A percentile compares a stretch with the other conserved stretches of the same genome.
These are phyloP conservation scores for Dicerorhinus sumatrensis DNA, from an alignment of 2,113 vertebrate species.

Conservation along the genomic window DNA sequence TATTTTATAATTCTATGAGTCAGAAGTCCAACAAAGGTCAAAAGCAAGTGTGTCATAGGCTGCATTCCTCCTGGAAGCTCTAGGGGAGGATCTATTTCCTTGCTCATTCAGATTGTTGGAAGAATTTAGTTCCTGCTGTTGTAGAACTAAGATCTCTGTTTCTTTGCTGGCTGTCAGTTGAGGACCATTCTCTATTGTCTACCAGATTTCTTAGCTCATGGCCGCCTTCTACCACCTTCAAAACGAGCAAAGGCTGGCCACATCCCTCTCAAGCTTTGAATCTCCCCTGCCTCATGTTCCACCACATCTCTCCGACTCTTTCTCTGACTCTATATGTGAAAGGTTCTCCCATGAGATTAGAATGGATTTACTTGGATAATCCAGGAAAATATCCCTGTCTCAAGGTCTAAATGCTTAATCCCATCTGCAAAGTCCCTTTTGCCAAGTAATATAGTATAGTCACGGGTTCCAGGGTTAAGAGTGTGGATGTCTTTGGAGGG, in stretches of 20 bases:
- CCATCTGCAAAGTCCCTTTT: background rate
- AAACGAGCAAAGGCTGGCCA: background rate
- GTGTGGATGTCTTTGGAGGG: background rate
- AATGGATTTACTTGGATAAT: background rate
- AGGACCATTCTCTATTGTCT: background rate
- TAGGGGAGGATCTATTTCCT: background rate
- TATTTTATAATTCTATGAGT: background rate
- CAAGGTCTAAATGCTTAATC: background rate
- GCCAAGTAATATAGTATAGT: background rate
- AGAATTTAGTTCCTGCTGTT: background rate
- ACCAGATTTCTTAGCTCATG: background rate
- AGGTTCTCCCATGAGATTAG: background rate
- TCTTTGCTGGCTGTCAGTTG: background rate
- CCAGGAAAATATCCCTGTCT: background rate
- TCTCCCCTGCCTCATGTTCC: background rate
- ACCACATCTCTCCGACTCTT: background rate
- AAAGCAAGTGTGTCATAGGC: background rate
- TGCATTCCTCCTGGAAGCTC: background rate
- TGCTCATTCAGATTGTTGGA: background rate
- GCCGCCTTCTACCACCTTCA: background rate
- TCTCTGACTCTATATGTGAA: background rate
- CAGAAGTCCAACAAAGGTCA: accelerated
- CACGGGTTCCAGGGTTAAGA: background rate
- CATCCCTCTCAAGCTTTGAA: background rate
- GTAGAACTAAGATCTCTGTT: background rate